Conservation (phyloP, 2,888 invertebrate species). For the Nycteola revayana region DNA sequence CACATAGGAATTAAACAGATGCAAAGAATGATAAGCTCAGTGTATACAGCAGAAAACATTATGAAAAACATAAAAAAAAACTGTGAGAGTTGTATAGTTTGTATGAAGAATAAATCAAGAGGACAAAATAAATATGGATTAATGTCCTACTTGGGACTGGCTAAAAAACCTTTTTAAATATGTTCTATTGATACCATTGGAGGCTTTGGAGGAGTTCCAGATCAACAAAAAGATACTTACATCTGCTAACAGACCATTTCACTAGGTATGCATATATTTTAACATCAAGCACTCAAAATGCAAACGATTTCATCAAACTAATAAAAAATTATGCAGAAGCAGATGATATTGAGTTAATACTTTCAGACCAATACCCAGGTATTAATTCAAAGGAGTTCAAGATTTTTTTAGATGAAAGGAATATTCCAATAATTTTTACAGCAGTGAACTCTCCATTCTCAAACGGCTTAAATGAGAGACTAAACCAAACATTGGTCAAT, state of each 20-base stretch:
- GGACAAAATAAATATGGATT: slow-evolving; percentile 22
- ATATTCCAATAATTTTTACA: no score
- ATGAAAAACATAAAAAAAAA: no score
- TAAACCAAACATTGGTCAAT: slow-evolving; percentile 33
- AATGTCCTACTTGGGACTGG: slow-evolving; percentile 30
- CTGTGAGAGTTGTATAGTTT: no score
- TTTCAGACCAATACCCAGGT: slow-evolving; percentile 34
- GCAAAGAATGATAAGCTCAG: no score
- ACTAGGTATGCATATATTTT: slow-evolving; percentile 28
- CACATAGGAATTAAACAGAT: no score
- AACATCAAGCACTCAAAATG: slow-evolving; percentile 27
- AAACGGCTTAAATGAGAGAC: no score
- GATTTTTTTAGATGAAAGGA: no score
- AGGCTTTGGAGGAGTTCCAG: slow-evolving; percentile 27
- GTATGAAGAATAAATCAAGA: no score
- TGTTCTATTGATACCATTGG: slow-evolving; percentile 28
- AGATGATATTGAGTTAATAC: slow-evolving; percentile 22
- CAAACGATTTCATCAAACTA: slow-evolving; percentile 28
- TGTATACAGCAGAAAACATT: no score
- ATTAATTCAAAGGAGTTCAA: no score
- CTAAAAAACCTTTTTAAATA: slow-evolving; percentile 25
- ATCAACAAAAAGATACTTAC: slow-evolving; percentile 32
- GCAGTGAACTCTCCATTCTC: no score
- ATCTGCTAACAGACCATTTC: slow-evolving; percentile 27
- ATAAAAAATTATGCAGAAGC: slow-evolving; percentile 14